Conservation (phyloP, 2,113 vertebrate species). For the Clarias magur region DNA sequence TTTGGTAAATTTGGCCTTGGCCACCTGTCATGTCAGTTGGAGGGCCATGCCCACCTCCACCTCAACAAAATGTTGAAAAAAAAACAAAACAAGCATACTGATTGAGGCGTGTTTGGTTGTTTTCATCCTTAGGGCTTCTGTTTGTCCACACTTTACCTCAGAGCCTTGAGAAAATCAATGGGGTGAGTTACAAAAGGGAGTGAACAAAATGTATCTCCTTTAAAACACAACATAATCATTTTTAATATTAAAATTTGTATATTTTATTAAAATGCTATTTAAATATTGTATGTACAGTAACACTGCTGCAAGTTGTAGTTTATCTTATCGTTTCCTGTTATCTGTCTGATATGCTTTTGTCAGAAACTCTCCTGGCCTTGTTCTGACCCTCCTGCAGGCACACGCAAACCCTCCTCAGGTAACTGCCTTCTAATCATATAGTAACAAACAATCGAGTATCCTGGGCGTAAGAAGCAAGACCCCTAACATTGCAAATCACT, state of each 20-base stretch:
- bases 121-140: background rate
- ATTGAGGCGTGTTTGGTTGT: background rate
- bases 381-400: background rate
- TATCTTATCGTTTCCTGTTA: background rate
- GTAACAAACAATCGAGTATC: background rate
- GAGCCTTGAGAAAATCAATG: background rate
- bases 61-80: background rate
- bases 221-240: background rate
- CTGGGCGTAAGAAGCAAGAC: background rate
- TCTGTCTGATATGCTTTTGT: background rate
- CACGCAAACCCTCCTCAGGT: conserved; percentile 13
- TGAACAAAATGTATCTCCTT: background rate
- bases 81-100: background rate
- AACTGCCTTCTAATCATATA: background rate
- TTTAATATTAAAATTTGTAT: background rate
- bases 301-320: background rate
- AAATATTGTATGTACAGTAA: background rate
- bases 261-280: too few species aligned
- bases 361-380: conserved; percentile 23
- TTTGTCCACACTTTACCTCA: conserved; percentile 3
- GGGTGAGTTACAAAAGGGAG: conserved; percentile 17
- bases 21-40: too few species aligned
- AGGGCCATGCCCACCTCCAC: too few species aligned
- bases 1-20: background rate
- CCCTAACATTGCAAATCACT: too few species aligned